These are phyloP conservation scores for Tychaedon coryphoeus DNA, from an alignment of 2,113 vertebrate genomes.

Conservation along the genomic window DNA sequence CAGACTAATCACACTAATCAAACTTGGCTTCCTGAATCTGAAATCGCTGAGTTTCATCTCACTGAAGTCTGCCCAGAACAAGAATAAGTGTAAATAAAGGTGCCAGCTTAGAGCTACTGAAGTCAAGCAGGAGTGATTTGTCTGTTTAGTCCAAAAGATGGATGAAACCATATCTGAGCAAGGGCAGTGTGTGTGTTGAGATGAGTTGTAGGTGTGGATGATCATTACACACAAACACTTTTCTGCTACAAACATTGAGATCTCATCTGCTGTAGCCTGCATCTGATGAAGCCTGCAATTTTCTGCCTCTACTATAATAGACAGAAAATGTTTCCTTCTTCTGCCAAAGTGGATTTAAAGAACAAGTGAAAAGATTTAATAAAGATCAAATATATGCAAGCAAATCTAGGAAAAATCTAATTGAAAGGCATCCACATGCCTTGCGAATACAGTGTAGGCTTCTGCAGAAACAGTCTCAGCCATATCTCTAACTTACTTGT, in stretches of 20 bases:
- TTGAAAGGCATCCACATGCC: background rate
- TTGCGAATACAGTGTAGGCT: background rate
- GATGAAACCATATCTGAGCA: background rate
- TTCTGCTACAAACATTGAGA: background rate
- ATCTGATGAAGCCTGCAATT: background rate
- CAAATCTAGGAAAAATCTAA: background rate
- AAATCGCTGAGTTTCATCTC: background rate
- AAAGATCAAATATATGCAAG: background rate
- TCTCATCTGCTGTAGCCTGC: background rate
- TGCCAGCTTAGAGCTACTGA: background rate
- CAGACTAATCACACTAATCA: background rate
- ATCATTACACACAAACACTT: background rate
- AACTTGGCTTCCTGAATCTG: background rate
- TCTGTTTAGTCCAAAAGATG: background rate
- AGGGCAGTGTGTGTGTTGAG: background rate
- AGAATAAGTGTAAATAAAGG: background rate
- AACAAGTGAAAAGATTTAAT: background rate
- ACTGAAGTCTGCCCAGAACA: background rate
- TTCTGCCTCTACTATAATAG: background rate
- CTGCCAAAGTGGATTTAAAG: background rate
- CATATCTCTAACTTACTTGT: background rate
- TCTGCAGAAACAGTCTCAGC: background rate
- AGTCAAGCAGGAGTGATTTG: background rate
- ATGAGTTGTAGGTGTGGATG: background rate
- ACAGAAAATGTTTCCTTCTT: background rate